Evolutionary conservation across 2,888 invertebrate species (phyloP).

Genomic region (Anthrax anthrax): DNA sequence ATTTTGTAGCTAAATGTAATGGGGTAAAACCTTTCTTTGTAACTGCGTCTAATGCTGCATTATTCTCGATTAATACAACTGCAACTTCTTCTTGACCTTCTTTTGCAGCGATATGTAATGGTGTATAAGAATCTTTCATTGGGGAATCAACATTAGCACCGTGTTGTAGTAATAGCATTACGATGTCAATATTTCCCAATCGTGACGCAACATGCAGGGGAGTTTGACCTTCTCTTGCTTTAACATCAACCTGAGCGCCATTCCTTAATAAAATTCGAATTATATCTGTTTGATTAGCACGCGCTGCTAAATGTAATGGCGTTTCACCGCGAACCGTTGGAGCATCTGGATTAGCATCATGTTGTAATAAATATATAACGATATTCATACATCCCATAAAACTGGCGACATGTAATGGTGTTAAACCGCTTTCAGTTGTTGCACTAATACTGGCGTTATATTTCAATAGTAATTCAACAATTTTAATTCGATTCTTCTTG

Average conservation of each 20-base stretch:
- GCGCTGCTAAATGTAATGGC: slow-evolving; percentile 86
- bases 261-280: slow-evolving; percentile 89
- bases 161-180: slow-evolving; percentile 83
- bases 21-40: slow-evolving; percentile 96
- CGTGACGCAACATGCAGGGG: slow-evolving; percentile 92
- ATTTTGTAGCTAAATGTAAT: slow-evolving; percentile 91
- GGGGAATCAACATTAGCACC: slow-evolving; percentile 79
- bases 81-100: slow-evolving; percentile 92
- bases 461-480: slow-evolving; percentile 87
- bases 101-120: slow-evolving; percentile 93
- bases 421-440: slow-evolving; percentile 70
- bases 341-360: slow-evolving; percentile 86
- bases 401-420: slow-evolving; percentile 92
- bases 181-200: slow-evolving; percentile 92
- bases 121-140: slow-evolving; percentile 91
- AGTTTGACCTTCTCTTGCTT: slow-evolving; percentile 81
- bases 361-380: slow-evolving; percentile 85
- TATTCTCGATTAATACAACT: slow-evolving; percentile 76
- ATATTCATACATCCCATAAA: slow-evolving; percentile 99
- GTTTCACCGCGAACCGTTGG: slow-evolving; percentile 95
- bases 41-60: slow-evolving; percentile 76
- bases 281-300: slow-evolving; percentile 96
- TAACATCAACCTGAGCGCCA: slow-evolving; percentile 65
- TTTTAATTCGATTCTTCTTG: slow-evolving; percentile 94
- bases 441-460: slow-evolving; percentile 75